These are phyloP conservation scores for Manis pentadactyla DNA, from an alignment of 2,797 vertebrate species.

Conservation along the genomic window DNA sequence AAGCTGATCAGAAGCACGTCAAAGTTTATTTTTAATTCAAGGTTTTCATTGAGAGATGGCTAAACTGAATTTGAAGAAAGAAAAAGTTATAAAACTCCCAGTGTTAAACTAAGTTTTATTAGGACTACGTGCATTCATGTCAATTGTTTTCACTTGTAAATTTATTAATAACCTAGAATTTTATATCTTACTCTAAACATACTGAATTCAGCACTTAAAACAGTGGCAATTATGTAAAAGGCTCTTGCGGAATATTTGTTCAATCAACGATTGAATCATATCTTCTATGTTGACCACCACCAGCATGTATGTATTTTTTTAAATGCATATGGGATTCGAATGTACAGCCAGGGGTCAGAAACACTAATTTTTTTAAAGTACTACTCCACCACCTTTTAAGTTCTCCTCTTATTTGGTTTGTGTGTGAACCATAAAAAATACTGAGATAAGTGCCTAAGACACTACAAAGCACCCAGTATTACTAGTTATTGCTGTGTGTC, in stretches of 20 bases:
- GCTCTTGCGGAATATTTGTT: not conserved
- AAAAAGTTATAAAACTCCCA: not conserved
- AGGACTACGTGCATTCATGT: not conserved
- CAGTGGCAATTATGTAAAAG: not conserved
- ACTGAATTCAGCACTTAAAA: not conserved
- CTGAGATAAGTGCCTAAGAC: not conserved
- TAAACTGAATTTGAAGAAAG: not conserved
- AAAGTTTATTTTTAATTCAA: constrained; percentile 21
- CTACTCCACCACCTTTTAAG: not conserved
- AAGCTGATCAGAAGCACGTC: not conserved
- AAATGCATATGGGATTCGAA: not conserved
- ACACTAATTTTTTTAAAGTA: not conserved
- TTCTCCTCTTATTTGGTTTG: not conserved
- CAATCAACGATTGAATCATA: not conserved
- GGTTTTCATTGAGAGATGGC: not conserved
- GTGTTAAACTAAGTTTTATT: not conserved
- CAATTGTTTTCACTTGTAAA: not conserved
- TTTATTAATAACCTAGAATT: not conserved
- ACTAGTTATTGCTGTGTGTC: not conserved
- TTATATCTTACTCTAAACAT: not conserved
- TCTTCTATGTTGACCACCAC: not conserved
- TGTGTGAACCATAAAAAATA: not conserved
- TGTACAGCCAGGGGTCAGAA: not conserved
- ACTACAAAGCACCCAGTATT: not conserved
- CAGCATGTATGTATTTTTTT: not conserved